Evolutionary conservation across 1,140 invertebrate species (phyloP), one percentile per base, ranked within the genome.

Genomic region (Drosophila littoralis): DNA sequence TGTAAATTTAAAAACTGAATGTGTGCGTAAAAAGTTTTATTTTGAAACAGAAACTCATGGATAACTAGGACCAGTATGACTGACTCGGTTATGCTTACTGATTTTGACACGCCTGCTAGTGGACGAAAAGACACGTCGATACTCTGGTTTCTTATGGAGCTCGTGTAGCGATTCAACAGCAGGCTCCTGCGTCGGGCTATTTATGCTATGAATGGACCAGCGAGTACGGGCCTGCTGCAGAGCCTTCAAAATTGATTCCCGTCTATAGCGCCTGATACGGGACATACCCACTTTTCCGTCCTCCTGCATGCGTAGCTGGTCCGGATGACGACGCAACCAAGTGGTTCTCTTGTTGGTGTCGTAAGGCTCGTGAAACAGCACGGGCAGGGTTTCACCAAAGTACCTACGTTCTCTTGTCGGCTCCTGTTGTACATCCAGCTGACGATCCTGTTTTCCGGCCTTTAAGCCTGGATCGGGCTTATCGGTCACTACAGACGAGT

Each of bases 361-460:
- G 13, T 36, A 78, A 7, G 77, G 77, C 7, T 50, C 59, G 7
- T 80, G 70, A 2, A 57, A 43, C 0, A 74, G 9, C 2, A 79
- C 55, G 0, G 77, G 59, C 1, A 69, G 1, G 1, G 42, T 35
- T 7, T 50, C 43, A 8, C 17, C 70, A 4, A n/a, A 55, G 15
- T 60, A 74, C 4, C 7, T 57, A 17, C 36, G 42, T 3, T 48
- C 10, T 59, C 10, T 22, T n/a, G 3, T 4, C 22, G 22, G 4
- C 0, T 0, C 0, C 1, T 6, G 12, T 55, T 45, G 17, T 1
- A 28, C 22, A 28, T 28, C n/a, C n/a, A n/a, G n/a, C n/a, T n/a
- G 22, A 5, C 3, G 22, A 3, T 28, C 15, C 12, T 35, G 12
- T 33, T 54, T 54, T 15, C 22, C 32, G 28, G 22, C n/a, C 13